Base-by-base conservation (phyloP, 2,888 invertebrate species). In the Choristoneura rosaceana region DNA sequence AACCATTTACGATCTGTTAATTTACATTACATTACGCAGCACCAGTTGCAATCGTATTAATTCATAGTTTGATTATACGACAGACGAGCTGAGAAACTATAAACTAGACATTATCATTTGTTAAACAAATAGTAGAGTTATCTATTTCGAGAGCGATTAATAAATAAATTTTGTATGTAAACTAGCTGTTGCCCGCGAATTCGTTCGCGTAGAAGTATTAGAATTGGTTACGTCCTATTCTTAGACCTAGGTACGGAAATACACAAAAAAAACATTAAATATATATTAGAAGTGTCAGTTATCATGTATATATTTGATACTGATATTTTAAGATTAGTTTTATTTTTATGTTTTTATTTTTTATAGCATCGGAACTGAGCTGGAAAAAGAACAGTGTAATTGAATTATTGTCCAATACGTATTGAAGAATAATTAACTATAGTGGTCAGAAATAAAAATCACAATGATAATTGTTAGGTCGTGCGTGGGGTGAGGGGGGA, bases 401-500 rank as follows among this genome's bases (percentile, higher is more conserved):
- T 25, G 25, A 25, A 25, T 25, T 25, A 25, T 25, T 25, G 25
- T 25, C 1, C 25, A 25, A 25, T 25, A 2, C 25, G 25, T 25
- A 25, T 25, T 25, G 25, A 25, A 25, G 25, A 25, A 25, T 25
- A 25, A 25, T 25, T 25, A 25, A 25, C 2, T 25, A 64, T 64
- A 70, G 81, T 81, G 80, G 83, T 85, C 84, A 82, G 87, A 90
- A 88, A 87, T 85, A 85, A 82, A 83, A 86, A 84, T 83, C 84
- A 85, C 88, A 84, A 86, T 91, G 88, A 90, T 90, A 90, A 90
- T 91, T 90, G 88, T 84, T 78, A 79, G 81, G 52, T 52, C 52
- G 81, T 81, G 80, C n/a, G n/a, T n/a, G 79, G 76, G 77, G 68
- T 41, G 75, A 75, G 77, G 75, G 75, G 74, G 76, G 76, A 71